Evolutionary conservation across 1,140 invertebrate species (phyloP), one percentile per base, ranked within the genome.

Genomic region (Drosophila jambulina): DNA sequence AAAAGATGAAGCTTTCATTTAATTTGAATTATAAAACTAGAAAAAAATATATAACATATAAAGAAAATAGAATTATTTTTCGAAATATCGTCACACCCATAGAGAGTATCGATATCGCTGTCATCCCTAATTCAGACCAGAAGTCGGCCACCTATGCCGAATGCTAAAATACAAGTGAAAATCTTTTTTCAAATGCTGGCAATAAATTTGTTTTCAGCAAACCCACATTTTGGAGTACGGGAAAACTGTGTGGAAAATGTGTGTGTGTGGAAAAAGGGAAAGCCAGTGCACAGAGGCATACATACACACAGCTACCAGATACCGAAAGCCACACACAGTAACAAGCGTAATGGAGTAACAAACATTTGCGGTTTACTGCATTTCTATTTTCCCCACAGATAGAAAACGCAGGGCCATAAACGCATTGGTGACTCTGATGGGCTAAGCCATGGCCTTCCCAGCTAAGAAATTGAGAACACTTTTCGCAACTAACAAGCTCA

Each of bases 321-420:
- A 56, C 53, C 53, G 53, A 56, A 54, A 38, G 34, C 53, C 53
- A 23, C 53, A 59, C n/a, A 65, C 23, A 64, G 56, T 64, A 38
- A 70, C 74, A 75, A 78, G 75, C 65, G 65, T 84, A 90, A 88
- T 84, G 80, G 78, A 90, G 80, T 90, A 84, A 88, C 84, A 88
- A 88, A 84, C 84, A 87, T 88, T 87, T 87, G 83, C 84, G 84
- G 83, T 78, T 87, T 80, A 77, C 71, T 87, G 84, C 76, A 83
- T 65, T 80, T 79, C 67, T 38, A 64, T 75, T 65, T 65, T 34
- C 38, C 49, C 21, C 58, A 65, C 58, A 65, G 23, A 38, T 25
- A 43, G 57, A 65, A 36, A 40, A 38, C 51, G 25, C 19, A 12
- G 32, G 53, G 21, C 38, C 32, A 61, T 65, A 62, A 19, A 29